A percentile compares a stretch with the other conserved stretches of the same genome.
Evolutionary conservation across 2,888 invertebrate genomes (phyloP).

Genomic region (Phorcus lineatus): DNA sequence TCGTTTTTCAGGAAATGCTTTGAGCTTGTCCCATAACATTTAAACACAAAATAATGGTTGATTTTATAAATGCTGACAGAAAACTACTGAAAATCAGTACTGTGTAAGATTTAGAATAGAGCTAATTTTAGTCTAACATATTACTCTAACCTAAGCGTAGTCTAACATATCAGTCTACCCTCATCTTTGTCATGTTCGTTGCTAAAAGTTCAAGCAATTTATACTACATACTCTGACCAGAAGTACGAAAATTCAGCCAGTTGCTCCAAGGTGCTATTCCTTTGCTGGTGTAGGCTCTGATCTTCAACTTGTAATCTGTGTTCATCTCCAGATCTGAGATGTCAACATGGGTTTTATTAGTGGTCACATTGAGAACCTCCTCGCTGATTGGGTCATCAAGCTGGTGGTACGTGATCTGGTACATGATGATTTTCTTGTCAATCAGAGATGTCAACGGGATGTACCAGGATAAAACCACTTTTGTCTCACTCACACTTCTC

Average conservation of each 20-base stretch:
- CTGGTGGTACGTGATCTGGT: constrained; percentile 78
- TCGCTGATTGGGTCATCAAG: constrained; percentile 78
- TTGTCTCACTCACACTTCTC: constrained; percentile 87
- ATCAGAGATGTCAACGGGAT: constrained; percentile 88
- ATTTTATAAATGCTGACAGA: too few relatives aligned
- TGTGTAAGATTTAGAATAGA: too few relatives aligned
- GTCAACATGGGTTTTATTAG: constrained; percentile 58
- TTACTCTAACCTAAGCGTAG: too few relatives aligned
- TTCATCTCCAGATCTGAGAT: constrained; percentile 86
- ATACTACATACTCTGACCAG: constrained; percentile 38
- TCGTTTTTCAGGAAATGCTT: too few relatives aligned
- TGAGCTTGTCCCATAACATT: too few relatives aligned
- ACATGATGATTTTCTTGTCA: constrained; percentile 87
- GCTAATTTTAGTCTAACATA: too few relatives aligned
- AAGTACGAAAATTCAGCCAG: constrained; percentile 80
- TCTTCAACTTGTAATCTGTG: constrained; percentile 93
- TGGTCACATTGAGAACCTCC: constrained; percentile 69
- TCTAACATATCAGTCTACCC: too few relatives aligned
- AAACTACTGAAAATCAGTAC: too few relatives aligned
- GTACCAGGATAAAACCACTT: constrained; percentile 76
- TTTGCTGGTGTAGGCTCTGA: constrained; percentile 92
- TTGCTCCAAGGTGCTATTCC: constrained; percentile 95
- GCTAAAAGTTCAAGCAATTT: too few relatives aligned
- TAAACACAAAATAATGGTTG: too few relatives aligned
- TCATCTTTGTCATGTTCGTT: too few relatives aligned